Evolutionary conservation across 2,888 invertebrate species (phyloP), one percentile per base, ranked within the genome.

Genomic region (Euclidia mi): DNA sequence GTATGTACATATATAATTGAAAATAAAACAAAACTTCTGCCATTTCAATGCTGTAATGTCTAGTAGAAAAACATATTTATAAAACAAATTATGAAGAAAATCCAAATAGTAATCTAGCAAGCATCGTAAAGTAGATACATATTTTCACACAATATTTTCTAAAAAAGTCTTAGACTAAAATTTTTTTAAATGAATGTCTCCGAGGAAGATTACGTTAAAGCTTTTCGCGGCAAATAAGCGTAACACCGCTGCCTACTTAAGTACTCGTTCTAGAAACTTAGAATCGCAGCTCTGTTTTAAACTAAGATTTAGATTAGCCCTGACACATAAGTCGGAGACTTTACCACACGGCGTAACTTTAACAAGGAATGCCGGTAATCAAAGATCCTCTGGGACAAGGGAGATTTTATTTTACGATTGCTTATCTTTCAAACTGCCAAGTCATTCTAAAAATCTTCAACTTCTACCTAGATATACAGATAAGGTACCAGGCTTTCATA

Each of bases 371-470:
- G 17, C 41, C 60, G 11, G 57, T 53, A 56, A 66, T 59, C 51
- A 55, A 67, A 62, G 56, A 52, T 55, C 74, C 45, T 31, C 2
- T 4, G 42, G 52, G 55, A 62, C 59, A 41, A 42, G 44, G 25
- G 45, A 57, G 58, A 67, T 67, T 71, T 67, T 71, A 63, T 65
- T 74, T 71, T 60, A 60, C 62, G 49, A 65, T 63, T 58, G 65
- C 59, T 71, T 74, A 68, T 71, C 68, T 64, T 42, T 53, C 57
- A 56, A 56, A 49, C 48, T 49, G 59, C 44, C 55, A 56, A 71
- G 60, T 56, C 48, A 66, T 41, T 53, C 38, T 25, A 42, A 74
- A 71, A 70, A 66, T 70, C 56, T 37, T 58, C 66, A 55, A 66
- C 51, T 58, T 67, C 47, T 59, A 70, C 44, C 64, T 37, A 66